Percentiles rank a stretch among this genome's conserved stretches.
These are phyloP conservation scores for Charina bottae DNA, from an alignment of 2,113 vertebrate species.

Conservation along the genomic window DNA sequence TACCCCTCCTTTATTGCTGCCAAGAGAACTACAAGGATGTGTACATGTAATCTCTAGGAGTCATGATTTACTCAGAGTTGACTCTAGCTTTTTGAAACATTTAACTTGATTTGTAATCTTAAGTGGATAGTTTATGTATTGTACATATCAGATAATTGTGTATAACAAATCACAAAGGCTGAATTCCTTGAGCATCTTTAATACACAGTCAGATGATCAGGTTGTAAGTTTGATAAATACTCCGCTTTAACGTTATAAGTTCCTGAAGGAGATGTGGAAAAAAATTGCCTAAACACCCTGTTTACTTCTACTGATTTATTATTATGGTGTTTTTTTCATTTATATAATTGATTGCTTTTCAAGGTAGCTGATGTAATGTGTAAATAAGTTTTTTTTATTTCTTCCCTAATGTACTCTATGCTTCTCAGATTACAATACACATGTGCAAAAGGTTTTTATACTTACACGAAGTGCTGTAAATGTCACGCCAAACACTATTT, in stretches of 20 bases:
- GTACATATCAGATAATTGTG: neutral
- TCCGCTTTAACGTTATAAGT: neutral
- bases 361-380: conserved; percentile 5
- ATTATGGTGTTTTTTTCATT: conserved; percentile 16
- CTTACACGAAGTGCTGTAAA: neutral
- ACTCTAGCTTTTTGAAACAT: neutral
- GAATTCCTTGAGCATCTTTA: neutral
- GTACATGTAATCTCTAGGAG: neutral
- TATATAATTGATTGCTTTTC: conserved; percentile 20
- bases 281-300: neutral
- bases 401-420: neutral
- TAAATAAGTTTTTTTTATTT: neutral
- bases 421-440: neutral
- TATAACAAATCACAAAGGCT: neutral
- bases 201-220: neutral
- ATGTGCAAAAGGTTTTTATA: neutral
- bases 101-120: neutral
- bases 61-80: neutral
- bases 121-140: neutral
- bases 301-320: conserved; percentile 20
- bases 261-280: neutral
- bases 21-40: neutral
- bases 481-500: neutral
- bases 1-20: neutral
- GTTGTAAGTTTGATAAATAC: neutral